These are phyloP conservation scores for Spea bombifrons DNA, from an alignment of 2,113 vertebrate species.

Conservation along the genomic window DNA sequence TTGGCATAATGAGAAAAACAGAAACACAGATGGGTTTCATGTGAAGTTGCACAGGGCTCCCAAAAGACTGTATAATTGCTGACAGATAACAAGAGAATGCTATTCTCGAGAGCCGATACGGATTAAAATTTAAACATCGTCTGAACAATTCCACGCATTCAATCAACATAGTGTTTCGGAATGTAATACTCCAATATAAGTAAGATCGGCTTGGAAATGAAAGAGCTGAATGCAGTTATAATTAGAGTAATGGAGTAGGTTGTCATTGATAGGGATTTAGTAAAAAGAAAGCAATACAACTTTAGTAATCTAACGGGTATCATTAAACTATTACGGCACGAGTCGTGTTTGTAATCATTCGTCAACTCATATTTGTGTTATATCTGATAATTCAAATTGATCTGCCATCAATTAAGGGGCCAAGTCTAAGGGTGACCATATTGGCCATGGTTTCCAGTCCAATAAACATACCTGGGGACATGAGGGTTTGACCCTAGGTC, in stretches of 20 bases:
- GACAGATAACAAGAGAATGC: constrained; percentile 59
- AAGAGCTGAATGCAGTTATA: constrained; percentile 13
- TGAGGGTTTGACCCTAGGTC: no score
- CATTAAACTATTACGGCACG: no score
- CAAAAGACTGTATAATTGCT: constrained; percentile 62
- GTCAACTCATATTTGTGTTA: no score
- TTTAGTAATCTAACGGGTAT: not conserved
- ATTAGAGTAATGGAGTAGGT: constrained; percentile 19
- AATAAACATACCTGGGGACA: no score
- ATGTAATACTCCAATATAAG: constrained; percentile 44
- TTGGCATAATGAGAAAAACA: constrained; percentile 55
- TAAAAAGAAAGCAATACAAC: constrained; percentile 27
- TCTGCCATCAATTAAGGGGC: no score
- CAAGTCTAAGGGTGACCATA: no score
- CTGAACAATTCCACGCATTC: constrained; percentile 48
- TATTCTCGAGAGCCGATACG: constrained; percentile 55
- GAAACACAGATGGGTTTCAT: constrained; percentile 58
- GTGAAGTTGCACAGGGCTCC: constrained; percentile 58
- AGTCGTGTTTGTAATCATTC: no score
- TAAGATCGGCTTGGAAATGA: constrained; percentile 26
- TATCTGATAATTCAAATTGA: no score
- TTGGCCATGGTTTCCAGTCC: no score
- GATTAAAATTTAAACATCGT: constrained; percentile 67
- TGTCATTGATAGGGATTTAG: constrained; percentile 19
- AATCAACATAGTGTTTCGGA: constrained; percentile 44